A percentile compares a stretch with the other conserved stretches of the same genome.
Conservation (phyloP, 30 jellyfish, hydroid and myxozoan species). For the Morbakka virulenta region DNA sequence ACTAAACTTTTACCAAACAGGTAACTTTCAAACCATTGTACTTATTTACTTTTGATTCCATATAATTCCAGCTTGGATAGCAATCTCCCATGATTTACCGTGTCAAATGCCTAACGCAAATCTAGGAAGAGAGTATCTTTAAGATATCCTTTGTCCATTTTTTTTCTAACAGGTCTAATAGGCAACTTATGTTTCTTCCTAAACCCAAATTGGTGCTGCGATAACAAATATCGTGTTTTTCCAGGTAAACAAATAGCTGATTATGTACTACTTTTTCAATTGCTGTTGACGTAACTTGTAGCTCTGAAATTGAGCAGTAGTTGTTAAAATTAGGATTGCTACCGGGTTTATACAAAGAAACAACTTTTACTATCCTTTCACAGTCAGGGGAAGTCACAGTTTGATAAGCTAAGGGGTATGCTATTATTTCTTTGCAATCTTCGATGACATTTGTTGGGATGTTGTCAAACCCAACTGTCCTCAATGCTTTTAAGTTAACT, state of each 20-base stretch:
- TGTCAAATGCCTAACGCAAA: not conserved
- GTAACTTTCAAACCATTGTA: not conserved
- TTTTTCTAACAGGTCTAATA: not conserved
- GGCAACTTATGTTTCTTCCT: constrained; percentile 20
- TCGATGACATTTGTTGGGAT: too few relatives aligned
- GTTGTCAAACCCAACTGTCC: too few relatives aligned
- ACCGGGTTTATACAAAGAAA: constrained; percentile 15
- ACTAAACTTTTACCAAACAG: not conserved
- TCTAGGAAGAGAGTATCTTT: not conserved
- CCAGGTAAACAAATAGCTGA: constrained; percentile 16
- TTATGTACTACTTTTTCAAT: not conserved
- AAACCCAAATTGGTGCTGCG: constrained; percentile 21
- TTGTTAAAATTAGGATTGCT: constrained; percentile 7
- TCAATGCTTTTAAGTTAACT: too few relatives aligned
- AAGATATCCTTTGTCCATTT: not conserved
- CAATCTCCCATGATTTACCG: too few relatives aligned
- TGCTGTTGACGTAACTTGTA: not conserved
- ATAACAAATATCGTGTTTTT: constrained; percentile 16
- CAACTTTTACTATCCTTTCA: constrained; percentile 19
- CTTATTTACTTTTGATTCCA: not conserved
- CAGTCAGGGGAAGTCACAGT: constrained; percentile 31
- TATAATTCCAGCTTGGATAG: not conserved
- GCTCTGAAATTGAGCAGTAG: constrained; percentile 25
- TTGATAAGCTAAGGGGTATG: too few relatives aligned
- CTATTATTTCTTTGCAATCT: too few relatives aligned